Evolutionary conservation across 1,140 invertebrate species (phyloP).

Genomic region (Nebria ingens): DNA sequence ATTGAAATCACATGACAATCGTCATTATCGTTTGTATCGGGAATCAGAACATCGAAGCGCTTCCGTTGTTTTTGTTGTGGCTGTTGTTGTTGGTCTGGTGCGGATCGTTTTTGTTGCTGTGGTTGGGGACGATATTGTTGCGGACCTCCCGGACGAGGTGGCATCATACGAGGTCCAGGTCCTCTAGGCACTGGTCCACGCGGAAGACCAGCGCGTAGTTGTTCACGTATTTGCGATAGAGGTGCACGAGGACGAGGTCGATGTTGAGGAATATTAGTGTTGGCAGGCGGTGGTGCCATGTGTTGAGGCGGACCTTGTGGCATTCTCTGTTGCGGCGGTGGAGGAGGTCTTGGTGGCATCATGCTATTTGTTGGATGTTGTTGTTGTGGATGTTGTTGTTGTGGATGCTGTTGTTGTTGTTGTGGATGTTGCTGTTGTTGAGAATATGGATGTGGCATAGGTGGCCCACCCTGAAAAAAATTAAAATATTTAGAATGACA

Average conservation of each 20-base stretch:
- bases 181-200: not conserved
- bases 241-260: not conserved
- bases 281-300: conserved; percentile 31
- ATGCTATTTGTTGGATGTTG: too few species aligned
- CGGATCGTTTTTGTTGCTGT: conserved; percentile 14
- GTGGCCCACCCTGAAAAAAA: too few species aligned
- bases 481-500: too few species aligned
- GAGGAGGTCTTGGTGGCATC: conserved; percentile 14
- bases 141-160: not conserved
- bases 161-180: not conserved
- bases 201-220: not conserved
- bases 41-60: conserved; percentile 42
- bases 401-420: too few species aligned
- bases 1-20: conserved; percentile 57
- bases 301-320: conserved; percentile 28
- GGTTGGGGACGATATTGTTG: conserved; percentile 15
- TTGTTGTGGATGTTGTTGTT: too few species aligned
- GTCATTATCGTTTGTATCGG: conserved; percentile 47
- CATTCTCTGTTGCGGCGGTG: conserved; percentile 28
- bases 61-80: conserved; percentile 33
- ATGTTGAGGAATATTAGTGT: conserved; percentile 20
- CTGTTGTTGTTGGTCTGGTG: conserved; percentile 18
- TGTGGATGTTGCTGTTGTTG: too few species aligned
- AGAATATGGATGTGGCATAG: too few species aligned
- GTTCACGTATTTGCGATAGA: not conserved